These are phyloP conservation scores for Siniperca knerii DNA, from an alignment of 2,113 vertebrate genomes.

Conservation along the genomic window DNA sequence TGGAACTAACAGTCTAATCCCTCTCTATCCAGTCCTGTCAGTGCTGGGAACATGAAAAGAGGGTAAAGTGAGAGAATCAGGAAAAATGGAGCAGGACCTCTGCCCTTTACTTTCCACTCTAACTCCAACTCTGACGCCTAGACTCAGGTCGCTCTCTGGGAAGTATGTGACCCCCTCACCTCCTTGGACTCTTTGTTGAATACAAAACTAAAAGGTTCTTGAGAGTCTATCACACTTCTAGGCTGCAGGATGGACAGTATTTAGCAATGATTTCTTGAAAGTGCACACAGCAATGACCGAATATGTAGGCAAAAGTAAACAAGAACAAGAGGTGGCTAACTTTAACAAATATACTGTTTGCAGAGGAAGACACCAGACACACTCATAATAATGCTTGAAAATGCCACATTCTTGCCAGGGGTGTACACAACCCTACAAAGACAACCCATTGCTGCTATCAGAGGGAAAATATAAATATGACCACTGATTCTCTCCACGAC, in stretches of 20 bases:
- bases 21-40: slow-evolving; percentile 8
- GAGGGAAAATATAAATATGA: slow-evolving; percentile 7
- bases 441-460: neutral
- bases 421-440: slow-evolving; percentile 31
- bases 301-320: neutral
- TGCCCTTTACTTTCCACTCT: slow-evolving; percentile 48
- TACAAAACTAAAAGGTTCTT: slow-evolving; percentile 25
- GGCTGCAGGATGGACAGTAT: slow-evolving; percentile 5
- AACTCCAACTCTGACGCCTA: slow-evolving; percentile 2
- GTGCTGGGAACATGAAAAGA: slow-evolving; percentile 13
- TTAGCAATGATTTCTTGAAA: neutral
- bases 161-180: slow-evolving; percentile 70
- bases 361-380: neutral
- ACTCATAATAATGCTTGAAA: slow-evolving; percentile 10
- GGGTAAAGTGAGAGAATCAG: slow-evolving; percentile 35
- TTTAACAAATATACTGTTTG: slow-evolving; percentile 4
- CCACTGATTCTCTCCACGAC: neutral
- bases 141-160: slow-evolving; percentile 53
- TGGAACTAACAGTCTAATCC: slow-evolving; percentile 54
- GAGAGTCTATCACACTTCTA: neutral
- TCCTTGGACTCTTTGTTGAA: slow-evolving; percentile 26
- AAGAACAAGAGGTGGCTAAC: slow-evolving; percentile 1
- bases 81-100: slow-evolving; percentile 43
- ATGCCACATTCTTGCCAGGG: slow-evolving; percentile 17
- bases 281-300: neutral